Evolutionary conservation across 2,797 vertebrate species (phyloP).

Genomic region (Sardinella longiceps): DNA sequence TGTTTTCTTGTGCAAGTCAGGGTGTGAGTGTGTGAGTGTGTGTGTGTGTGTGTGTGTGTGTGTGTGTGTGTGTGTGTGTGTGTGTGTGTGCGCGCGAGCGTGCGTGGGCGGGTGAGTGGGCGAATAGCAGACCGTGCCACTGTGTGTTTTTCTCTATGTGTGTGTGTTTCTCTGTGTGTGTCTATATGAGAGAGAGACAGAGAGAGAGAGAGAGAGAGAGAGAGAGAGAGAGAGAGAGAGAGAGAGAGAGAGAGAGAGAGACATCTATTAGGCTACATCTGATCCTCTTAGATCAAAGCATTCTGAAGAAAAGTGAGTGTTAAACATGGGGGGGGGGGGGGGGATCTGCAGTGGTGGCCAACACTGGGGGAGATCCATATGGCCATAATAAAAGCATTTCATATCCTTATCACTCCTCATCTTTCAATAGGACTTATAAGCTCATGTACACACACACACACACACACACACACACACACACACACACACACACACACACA

Average conservation of each 20-base stretch:
- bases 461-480: not conserved
- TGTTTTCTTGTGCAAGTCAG: not conserved
- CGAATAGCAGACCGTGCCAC: not conserved
- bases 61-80: not conserved
- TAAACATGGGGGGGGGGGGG: not conserved
- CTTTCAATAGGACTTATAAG: slow-evolving; percentile 4
- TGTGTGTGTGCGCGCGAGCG: not conserved
- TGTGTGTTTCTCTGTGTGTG: not conserved
- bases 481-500: not conserved
- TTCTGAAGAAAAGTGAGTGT: not conserved
- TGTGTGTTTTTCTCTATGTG: not conserved
- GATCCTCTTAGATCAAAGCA: not conserved
- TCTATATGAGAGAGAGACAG: not conserved
- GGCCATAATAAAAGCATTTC: not conserved
- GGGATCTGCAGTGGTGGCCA: not conserved
- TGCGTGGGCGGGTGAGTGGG: not conserved
- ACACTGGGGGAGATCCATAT: not conserved
- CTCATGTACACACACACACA: not conserved
- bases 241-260: too few relatives aligned
- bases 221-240: not conserved
- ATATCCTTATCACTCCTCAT: not conserved
- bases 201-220: too few relatives aligned
- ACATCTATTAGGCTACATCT: too few relatives aligned
- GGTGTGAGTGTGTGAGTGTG: not conserved
- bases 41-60: not conserved